Conservation (phyloP, 1,140 invertebrate genomes). For the Physella acuta region DNA sequence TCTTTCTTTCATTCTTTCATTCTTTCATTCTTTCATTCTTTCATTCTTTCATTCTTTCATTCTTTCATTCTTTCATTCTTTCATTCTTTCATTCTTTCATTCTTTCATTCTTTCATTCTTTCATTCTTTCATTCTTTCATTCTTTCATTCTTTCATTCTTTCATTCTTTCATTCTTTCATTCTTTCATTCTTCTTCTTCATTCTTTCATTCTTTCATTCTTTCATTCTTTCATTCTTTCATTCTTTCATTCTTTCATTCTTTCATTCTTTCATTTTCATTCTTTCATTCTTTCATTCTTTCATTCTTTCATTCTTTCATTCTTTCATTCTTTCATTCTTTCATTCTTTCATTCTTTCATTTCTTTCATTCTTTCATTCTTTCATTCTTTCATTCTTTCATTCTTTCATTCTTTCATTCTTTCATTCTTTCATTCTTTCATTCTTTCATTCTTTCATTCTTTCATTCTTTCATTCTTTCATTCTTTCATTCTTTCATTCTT, state of each 20-base stretch:
- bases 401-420: neutral
- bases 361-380: too few species aligned
- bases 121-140: neutral
- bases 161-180: neutral
- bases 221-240: neutral
- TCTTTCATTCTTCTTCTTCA: neutral
- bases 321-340: neutral
- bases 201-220: slow-evolving; percentile 2
- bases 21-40: neutral
- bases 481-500: too few species aligned
- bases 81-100: neutral
- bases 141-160: neutral
- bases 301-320: neutral
- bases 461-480: too few species aligned
- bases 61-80: neutral
- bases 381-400: neutral
- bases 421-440: neutral
- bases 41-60: neutral
- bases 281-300: slow-evolving; percentile 10
- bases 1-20: neutral
- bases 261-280: slow-evolving; percentile 16
- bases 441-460: too few species aligned
- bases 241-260: slow-evolving; percentile 19
- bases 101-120: neutral
- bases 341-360: neutral